Conservation (phyloP, 2,888 invertebrate species). For the Serripes groenlandicus region DNA sequence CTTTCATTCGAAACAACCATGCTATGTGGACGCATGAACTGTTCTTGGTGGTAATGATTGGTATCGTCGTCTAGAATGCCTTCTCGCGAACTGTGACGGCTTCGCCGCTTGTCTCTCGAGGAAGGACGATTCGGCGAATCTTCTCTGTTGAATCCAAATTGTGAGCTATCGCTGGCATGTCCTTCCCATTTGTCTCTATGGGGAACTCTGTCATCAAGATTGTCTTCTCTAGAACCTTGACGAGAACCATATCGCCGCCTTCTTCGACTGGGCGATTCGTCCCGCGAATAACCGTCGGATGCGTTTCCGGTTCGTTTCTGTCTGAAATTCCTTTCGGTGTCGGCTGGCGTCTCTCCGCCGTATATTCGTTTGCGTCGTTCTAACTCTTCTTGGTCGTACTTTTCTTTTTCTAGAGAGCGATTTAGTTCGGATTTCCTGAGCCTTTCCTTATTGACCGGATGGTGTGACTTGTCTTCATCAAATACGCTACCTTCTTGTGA, state of each 20-base stretch:
- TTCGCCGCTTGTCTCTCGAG: constrained; percentile 60
- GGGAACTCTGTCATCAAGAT: constrained; percentile 75
- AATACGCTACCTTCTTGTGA: constrained; percentile 80
- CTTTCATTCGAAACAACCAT: constrained; percentile 77
- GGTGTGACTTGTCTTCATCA: constrained; percentile 72
- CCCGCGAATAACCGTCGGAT: constrained; percentile 77
- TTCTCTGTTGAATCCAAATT: constrained; percentile 78
- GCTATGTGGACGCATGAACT: constrained; percentile 73
- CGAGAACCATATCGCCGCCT: constrained; percentile 71
- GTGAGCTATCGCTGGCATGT: constrained; percentile 74
- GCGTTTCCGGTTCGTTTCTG: constrained; percentile 70
- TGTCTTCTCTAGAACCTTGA: constrained; percentile 76
- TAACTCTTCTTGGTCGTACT: constrained; percentile 56
- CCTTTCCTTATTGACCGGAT: constrained; percentile 89
- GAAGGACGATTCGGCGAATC: constrained; percentile 78
- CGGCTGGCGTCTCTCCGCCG: constrained; percentile 59
- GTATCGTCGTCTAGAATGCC: constrained; percentile 74
- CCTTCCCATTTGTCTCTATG: constrained; percentile 66
- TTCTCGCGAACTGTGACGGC: constrained; percentile 77
- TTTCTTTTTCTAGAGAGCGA: constrained; percentile 87
- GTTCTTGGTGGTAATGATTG: constrained; percentile 38
- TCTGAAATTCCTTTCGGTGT: constrained; percentile 39
- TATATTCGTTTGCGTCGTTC: constrained; percentile 59
- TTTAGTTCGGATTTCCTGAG: constrained; percentile 92
- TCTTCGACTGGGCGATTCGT: constrained; percentile 77